Evolutionary conservation across 2,888 invertebrate genomes (phyloP).

Genomic region (Leucozona laternaria): DNA sequence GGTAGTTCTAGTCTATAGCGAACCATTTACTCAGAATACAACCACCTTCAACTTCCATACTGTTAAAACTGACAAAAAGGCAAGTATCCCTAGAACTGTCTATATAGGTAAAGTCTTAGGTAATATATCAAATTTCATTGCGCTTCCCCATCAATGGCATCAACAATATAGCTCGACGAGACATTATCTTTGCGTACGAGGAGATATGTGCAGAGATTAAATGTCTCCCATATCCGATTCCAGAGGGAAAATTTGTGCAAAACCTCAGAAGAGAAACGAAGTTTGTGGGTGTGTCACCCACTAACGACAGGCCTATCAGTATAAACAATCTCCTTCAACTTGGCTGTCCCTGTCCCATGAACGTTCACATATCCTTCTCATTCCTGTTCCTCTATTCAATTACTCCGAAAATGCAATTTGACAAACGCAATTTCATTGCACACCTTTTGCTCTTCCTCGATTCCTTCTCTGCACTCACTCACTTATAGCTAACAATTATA

Average conservation of each 20-base stretch:
- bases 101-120: neutral
- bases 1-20: neutral
- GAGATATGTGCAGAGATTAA: neutral
- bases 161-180: neutral
- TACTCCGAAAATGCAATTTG: constrained; percentile 70
- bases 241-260: constrained; percentile 2
- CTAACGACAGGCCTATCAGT: neutral
- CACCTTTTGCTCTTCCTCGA: neutral
- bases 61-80: constrained; percentile 16
- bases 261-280: neutral
- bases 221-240: neutral
- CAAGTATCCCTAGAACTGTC: neutral
- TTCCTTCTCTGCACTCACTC: constrained; percentile 1
- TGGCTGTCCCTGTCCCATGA: neutral
- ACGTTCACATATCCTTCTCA: constrained; percentile 38
- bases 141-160: constrained; percentile 9
- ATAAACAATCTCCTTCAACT: constrained; percentile 2
- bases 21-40: neutral
- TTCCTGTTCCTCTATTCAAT: constrained; percentile 46
- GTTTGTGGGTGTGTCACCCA: neutral
- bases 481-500: constrained; percentile 27
- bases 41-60: neutral
- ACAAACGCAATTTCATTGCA: constrained; percentile 57
- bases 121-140: constrained; percentile 38
- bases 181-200: neutral